Percentiles rank a stretch among this genome's conserved stretches.
Evolutionary conservation across 37 sponge, comb jelly and placozoan genomes (phyloP).

Genomic region (Tethya wilhelma): DNA sequence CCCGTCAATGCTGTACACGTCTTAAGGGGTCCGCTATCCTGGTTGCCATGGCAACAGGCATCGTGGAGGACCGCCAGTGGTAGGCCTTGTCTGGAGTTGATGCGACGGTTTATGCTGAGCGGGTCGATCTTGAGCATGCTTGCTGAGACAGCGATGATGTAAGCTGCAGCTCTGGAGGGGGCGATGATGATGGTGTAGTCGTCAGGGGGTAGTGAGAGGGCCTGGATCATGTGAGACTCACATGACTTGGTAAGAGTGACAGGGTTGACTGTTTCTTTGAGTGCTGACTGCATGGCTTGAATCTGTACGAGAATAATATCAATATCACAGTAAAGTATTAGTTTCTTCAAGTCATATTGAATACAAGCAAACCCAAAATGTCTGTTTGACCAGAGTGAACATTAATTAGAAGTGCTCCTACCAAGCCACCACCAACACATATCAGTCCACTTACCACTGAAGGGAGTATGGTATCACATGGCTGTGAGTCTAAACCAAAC

Average conservation of each 20-base stretch:
- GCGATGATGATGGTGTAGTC: constrained; percentile 23
- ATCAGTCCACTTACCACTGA: no score
- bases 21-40: constrained; percentile 7
- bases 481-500: no score
- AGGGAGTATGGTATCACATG: background rate
- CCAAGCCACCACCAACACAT: no score
- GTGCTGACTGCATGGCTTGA: constrained; percentile 39
- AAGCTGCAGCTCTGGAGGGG: constrained; percentile 36
- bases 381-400: no score
- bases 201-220: constrained; percentile 4
- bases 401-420: no score
- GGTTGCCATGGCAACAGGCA: constrained; percentile 16
- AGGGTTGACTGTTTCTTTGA: constrained; percentile 30
- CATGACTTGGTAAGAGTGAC: background rate
- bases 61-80: constrained; percentile 42
- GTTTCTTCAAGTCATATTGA: no score
- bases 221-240: constrained; percentile 14
- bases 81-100: background rate
- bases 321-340: no score
- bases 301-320: constrained; percentile 6
- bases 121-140: constrained; percentile 20
- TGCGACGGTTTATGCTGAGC: constrained; percentile 13
- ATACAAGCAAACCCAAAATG: no score
- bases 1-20: constrained; percentile 18
- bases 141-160: constrained; percentile 16